Base-by-base conservation (phyloP, 2,113 vertebrate genomes). In the Odontesthes bonariensis region DNA sequence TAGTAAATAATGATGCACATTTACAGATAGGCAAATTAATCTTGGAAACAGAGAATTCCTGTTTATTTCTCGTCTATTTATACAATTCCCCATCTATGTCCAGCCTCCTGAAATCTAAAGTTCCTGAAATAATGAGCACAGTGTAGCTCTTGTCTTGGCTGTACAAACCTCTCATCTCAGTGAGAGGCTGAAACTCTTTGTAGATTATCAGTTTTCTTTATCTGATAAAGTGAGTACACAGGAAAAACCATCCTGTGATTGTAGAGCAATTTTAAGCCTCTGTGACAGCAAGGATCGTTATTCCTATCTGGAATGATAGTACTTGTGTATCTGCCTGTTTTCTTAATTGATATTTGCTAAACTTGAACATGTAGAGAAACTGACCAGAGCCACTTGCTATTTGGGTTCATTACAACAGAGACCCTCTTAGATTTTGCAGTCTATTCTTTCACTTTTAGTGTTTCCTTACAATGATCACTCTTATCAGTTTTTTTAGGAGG, bases 401-500 rank as follows among this genome's bases (percentile, higher is more conserved):
- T 16, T 46, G 5, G 12, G 44, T 16, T 17, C 1, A 5, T 46
- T 46, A 11, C 35, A 38, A 38, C 35, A 38, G 35, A 38, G 7
- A 38, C 35, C 10, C 7, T 38, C 35, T 38, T 38, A 38, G 35
- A 38, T 38, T 38, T 49, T 49, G 6, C 6, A n/a, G 46, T 8
- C 4, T 19, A 3, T 14, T 44, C 13, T 16, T 44, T 53, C 32
- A 20, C 58, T 31, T 58, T 0, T 14, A 64, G n/a, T 55, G 59
- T 77, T 81, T 52, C 44, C 33, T 6, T 23, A 49, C 47, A 31
- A 17, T 40, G 9, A 40, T 77, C 59, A 0, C 8, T 63, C 19
- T 67, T 49, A 57, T 56, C 8, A 61, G 46, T 65, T 2, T 60
- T n/a, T 20, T 64, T 35, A 46, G 20, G 14, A 46, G 38, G 42